Percentiles rank a stretch among this genome's conserved stretches.
These are phyloP conservation scores for Ruditapes philippinarum DNA, from an alignment of 1,140 invertebrate species.

Conservation along the genomic window DNA sequence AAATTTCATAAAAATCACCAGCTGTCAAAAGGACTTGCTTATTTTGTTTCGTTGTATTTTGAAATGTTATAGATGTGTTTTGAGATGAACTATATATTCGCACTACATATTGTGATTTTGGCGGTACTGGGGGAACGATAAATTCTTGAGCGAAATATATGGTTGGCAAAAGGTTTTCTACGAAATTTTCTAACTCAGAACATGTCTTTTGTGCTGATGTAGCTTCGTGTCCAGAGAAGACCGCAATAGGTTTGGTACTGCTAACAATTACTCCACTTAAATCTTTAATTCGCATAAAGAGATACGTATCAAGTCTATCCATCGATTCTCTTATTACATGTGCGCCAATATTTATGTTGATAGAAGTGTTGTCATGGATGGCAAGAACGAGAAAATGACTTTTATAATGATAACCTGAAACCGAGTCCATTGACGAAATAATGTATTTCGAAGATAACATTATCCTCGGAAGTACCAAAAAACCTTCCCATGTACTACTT, in stretches of 20 bases:
- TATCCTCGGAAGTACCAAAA: background rate
- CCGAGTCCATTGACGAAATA: background rate
- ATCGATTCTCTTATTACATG: background rate
- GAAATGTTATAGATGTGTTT: too few relatives aligned
- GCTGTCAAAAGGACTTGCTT: background rate
- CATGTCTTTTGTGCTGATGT: background rate
- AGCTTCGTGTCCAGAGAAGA: slow-evolving; percentile 1
- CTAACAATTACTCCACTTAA: background rate
- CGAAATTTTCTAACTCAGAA: background rate
- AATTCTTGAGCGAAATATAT: background rate
- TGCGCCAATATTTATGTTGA: background rate
- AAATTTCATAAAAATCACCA: too few relatives aligned
- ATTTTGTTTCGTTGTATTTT: too few relatives aligned
- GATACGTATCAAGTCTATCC: background rate
- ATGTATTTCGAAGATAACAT: background rate
- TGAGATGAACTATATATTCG: too few relatives aligned
- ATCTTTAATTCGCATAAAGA: background rate
- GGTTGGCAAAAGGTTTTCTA: background rate
- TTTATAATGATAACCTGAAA: background rate
- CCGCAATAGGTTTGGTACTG: background rate
- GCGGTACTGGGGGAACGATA: too few relatives aligned
- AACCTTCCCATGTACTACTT: background rate
- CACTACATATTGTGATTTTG: too few relatives aligned
- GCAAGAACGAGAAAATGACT: background rate
- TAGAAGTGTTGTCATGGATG: background rate